Base-by-base conservation (phyloP, 2,113 vertebrate genomes). In the Glareola pratincola region DNA sequence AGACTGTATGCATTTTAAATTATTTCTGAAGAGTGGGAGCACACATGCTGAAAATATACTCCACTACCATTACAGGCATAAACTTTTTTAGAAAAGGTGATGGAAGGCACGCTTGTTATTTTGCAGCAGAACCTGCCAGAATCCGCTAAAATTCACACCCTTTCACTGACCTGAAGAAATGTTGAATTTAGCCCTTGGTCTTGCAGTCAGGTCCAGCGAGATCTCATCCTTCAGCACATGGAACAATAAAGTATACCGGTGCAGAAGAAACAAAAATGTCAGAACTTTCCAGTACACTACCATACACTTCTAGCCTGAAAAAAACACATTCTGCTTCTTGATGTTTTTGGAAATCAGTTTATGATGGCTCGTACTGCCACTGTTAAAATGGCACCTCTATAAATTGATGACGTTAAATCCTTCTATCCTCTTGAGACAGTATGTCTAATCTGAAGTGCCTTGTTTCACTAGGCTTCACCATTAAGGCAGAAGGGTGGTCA, bases 21-120 rank as follows among this genome's bases (percentile, higher is more conserved):
- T 5, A 47, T 57, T 84, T 88, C 48, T 94, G 20, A 75, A 60
- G 14, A 53, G 24, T 57, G 8, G 6, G 9, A 78, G 5, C 8
- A 57, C 8, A 34, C 2, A 18, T 26, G 48, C 2, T 39, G 10
- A n/a, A 68, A 68, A 68, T 73, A 48, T 37, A 45, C 22, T 23
- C 11, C 63, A 7, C 10, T 37, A 23, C 20, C 7, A 23, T 41
- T 68, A 39, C 9, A 68, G 26, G 13, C 7, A 75, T 32, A 54
- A 85, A 20, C 0, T 2, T 66, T 66, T 56, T 84, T 36, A 59
- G 27, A 85, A 88, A 39, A 67, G 10, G 21, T 60, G 10, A 14
- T 37, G 16, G 59, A 71, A 59, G 19, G 6, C 5, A 57, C 0
- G 0, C 16, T 47, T 22, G 0, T 48, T 67, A 36, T 64, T 84